These are phyloP conservation scores for Danio tinwini DNA, from an alignment of 2,797 vertebrate genomes.

Conservation along the genomic window DNA sequence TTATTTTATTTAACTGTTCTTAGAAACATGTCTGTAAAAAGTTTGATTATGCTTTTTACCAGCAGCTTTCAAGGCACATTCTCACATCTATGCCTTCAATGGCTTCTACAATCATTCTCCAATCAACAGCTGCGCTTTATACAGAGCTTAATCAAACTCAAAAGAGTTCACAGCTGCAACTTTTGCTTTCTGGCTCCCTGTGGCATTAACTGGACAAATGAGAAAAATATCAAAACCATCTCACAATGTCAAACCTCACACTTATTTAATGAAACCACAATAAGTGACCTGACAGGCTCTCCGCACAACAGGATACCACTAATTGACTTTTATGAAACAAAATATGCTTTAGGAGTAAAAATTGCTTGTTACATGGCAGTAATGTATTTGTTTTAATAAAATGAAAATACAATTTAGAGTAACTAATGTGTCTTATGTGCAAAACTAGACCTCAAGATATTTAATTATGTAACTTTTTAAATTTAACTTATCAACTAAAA, in stretches of 20 bases:
- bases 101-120: not conserved
- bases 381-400: not conserved
- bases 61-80: slow-evolving; percentile 13
- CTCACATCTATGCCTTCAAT: not conserved
- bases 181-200: slow-evolving; percentile 33
- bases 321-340: slow-evolving; percentile 8
- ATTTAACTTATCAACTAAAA: too few species aligned
- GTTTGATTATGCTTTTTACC: slow-evolving; percentile 7
- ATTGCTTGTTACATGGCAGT: not conserved
- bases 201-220: slow-evolving; percentile 24
- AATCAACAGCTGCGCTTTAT: slow-evolving; percentile 49
- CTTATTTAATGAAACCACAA: slow-evolving; percentile 1
- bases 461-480: not conserved
- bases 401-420: not conserved
- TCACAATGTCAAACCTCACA: not conserved
- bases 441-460: not conserved
- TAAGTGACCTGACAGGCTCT: not conserved
- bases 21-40: not conserved
- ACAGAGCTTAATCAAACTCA: slow-evolving; percentile 51
- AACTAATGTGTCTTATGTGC: not conserved
- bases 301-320: not conserved
- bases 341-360: not conserved
- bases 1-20: not conserved
- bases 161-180: slow-evolving; percentile 44
- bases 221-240: slow-evolving; percentile 46